Evolutionary conservation across 2,888 invertebrate species (phyloP).

Genomic region (Temnothorax rugatulus): DNA sequence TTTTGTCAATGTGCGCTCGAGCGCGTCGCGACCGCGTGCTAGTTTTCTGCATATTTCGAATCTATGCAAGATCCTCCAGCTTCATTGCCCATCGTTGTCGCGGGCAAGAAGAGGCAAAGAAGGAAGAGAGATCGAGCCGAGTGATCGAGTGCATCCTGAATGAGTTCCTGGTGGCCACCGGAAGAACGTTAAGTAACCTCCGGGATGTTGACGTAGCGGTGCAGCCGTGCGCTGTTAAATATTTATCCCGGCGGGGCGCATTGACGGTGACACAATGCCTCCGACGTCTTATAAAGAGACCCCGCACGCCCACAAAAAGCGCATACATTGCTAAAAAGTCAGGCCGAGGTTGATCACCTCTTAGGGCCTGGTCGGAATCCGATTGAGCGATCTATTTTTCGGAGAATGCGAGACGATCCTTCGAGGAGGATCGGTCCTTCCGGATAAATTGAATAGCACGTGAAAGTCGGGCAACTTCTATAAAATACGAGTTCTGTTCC

Average conservation of each 20-base stretch:
- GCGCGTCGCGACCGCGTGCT: slow-evolving; percentile 60
- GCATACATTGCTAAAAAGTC: slow-evolving; percentile 70
- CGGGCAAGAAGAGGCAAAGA: slow-evolving; percentile 28
- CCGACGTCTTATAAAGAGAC: slow-evolving; percentile 54
- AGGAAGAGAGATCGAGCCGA: slow-evolving; percentile 17
- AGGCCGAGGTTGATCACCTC: slow-evolving; percentile 44
- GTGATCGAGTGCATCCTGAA: slow-evolving; percentile 67
- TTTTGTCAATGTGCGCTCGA: slow-evolving; percentile 70
- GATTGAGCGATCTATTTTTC: slow-evolving; percentile 41
- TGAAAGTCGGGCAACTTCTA: background rate
- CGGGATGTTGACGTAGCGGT: slow-evolving; percentile 77
- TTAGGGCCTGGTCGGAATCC: slow-evolving; percentile 30
- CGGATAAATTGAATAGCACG: slow-evolving; percentile 9
- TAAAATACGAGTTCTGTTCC: background rate
- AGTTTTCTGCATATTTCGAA: slow-evolving; percentile 77
- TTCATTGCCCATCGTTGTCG: slow-evolving; percentile 29
- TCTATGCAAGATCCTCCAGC: slow-evolving; percentile 60
- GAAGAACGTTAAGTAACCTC: slow-evolving; percentile 73
- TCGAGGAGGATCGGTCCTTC: slow-evolving; percentile 37
- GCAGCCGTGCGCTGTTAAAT: slow-evolving; percentile 76
- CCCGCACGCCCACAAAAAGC: slow-evolving; percentile 66
- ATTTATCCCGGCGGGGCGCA: slow-evolving; percentile 74
- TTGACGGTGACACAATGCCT: slow-evolving; percentile 63
- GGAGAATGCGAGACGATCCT: slow-evolving; percentile 19
- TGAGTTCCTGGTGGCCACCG: slow-evolving; percentile 63